These are phyloP conservation scores for Silurus glanis DNA, from an alignment of 2,113 vertebrate species.

Conservation along the genomic window DNA sequence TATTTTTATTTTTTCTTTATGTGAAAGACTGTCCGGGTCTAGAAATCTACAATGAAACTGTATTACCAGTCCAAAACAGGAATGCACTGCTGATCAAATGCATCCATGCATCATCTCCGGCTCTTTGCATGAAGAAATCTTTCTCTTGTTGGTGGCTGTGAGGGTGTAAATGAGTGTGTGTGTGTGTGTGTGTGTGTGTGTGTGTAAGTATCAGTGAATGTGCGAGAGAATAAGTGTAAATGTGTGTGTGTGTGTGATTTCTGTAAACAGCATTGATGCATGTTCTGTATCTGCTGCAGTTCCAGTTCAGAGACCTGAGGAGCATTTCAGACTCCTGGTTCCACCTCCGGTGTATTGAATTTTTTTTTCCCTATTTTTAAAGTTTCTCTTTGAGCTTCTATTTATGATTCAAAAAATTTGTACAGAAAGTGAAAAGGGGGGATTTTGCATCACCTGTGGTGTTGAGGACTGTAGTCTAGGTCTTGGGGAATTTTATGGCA, in stretches of 20 bases:
- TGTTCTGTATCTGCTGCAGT: constrained; percentile 66
- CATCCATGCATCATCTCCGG: constrained; percentile 66
- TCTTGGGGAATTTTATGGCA: constrained; percentile 69
- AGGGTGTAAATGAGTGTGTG: constrained; percentile 37
- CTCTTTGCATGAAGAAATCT: constrained; percentile 67
- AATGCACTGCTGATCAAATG: constrained; percentile 61
- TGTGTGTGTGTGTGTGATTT: constrained; percentile 50
- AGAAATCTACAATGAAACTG: constrained; percentile 30
- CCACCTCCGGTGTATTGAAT: background rate
- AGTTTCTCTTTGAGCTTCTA: constrained; percentile 67
- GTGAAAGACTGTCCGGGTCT: constrained; percentile 59
- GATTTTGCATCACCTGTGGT: constrained; percentile 77
- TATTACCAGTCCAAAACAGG: constrained; percentile 51
- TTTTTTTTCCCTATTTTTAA: constrained; percentile 33
- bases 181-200: constrained; percentile 27
- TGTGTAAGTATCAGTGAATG: background rate
- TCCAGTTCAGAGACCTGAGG: constrained; percentile 56
- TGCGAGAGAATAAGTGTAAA: no score
- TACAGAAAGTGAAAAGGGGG: constrained; percentile 54
- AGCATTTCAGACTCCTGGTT: constrained; percentile 42
- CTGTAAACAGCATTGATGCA: constrained; percentile 73
- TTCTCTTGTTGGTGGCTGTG: constrained; percentile 49
- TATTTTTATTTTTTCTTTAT: constrained; percentile 22
- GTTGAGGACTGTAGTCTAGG: constrained; percentile 62
- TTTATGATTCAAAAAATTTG: constrained; percentile 73